Evolutionary conservation across 2,888 invertebrate genomes (phyloP), one percentile per base, ranked within the genome.

Genomic region (Neoaliturus tenellus): DNA sequence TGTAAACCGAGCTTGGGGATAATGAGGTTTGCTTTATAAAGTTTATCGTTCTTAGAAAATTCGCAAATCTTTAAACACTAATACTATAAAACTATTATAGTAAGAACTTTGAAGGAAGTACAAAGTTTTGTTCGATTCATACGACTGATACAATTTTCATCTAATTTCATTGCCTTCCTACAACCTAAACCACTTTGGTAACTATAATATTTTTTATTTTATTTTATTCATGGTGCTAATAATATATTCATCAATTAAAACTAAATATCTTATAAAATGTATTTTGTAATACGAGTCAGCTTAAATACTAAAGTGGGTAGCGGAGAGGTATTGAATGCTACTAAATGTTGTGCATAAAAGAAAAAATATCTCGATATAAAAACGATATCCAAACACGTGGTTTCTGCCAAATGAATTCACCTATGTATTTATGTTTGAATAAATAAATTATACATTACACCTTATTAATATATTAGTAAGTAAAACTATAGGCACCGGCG

Each of bases 401-500:
- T 14, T 48, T 48, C 3, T 14, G 3, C 4, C 17, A 48, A 14
- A 10, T 48, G 8, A 3, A 48, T 3, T 48, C 3, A 17, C 12
- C 8, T 48, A 10, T 17, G 14, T 17, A 48, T 48, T 4, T 14
- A 48, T 17, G 4, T 48, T 48, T 48, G 8, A 17, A 48, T 17
- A 4, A 17, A 3, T 48, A 17, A 48, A 17, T 48, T 48, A 17
- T 14, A 48, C 8, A 14, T 48, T 48, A 48, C 8, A 48, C 17
- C 48, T 48, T 4, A 3, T 17, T 14, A 14, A 14, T 10, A 48
- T 14, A 48, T 17, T 17, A 48, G 3, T 48, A 10, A 48, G 6
- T 51, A 51, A 51, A 51, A 51, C 6, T 6, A 3, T 44, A 81
- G 81, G 81, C 81, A 81, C 81, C 81, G 81, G 81, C 81, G 81